Evolutionary conservation across 2,113 vertebrate genomes (phyloP).

Genomic region (Procapra przewalskii): DNA sequence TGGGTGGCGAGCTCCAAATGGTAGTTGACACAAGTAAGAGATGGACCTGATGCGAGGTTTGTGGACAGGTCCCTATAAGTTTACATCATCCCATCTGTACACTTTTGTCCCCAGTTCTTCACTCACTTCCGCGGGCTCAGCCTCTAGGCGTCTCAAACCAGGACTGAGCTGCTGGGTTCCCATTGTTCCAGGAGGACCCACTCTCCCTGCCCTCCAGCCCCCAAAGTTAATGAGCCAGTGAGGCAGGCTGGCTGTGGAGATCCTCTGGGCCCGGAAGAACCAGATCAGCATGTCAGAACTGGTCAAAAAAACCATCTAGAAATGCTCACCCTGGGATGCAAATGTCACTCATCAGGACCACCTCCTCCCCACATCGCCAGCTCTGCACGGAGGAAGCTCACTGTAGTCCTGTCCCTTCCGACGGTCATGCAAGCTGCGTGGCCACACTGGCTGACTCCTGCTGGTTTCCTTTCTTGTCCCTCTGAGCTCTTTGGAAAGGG

Average conservation of each 20-base stretch:
- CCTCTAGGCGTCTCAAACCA: not conserved
- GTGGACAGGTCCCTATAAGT: not conserved
- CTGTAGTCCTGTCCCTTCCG: not conserved
- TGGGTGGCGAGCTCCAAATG: not conserved
- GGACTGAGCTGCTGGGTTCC: not conserved
- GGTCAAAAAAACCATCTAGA: not conserved
- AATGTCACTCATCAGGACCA: not conserved
- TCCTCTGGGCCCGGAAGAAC: not conserved
- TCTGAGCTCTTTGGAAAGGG: not conserved
- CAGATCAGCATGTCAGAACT: not conserved
- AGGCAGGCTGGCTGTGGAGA: not conserved
- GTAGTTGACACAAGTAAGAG: not conserved
- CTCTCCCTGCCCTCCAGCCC: not conserved
- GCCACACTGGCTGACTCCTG: not conserved
- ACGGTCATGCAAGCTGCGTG: not conserved
- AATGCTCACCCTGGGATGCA: not conserved
- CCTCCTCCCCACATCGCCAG: fast-evolving
- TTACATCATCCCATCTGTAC: not conserved
- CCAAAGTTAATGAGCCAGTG: not conserved
- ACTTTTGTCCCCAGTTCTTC: too few species aligned
- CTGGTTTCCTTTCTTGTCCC: not conserved
- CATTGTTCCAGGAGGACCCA: not conserved
- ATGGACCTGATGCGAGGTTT: not conserved
- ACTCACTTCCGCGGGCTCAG: not conserved
- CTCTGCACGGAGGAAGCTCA: not conserved